Percentiles rank a stretch among this genome's conserved stretches.
Conservation (phyloP, 2,113 vertebrate species). For the Thryonomys swinderianus region DNA sequence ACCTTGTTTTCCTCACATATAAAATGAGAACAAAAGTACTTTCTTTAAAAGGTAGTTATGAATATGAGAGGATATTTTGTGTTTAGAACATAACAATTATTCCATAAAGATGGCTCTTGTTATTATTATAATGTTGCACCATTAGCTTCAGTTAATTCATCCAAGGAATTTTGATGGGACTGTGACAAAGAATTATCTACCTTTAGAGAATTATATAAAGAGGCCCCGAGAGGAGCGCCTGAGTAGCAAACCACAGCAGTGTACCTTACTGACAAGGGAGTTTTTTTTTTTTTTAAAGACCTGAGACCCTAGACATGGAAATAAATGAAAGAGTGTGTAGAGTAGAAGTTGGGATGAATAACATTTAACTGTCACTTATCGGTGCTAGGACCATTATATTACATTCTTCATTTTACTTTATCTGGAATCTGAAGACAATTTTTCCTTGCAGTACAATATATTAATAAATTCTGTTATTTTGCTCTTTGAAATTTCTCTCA, state of each 20-base stretch:
- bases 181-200: neutral
- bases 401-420: neutral
- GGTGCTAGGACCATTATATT: neutral
- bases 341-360: neutral
- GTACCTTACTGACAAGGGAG: neutral
- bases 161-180: neutral
- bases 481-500: neutral
- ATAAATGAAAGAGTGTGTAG: neutral
- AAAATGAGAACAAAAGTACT: neutral
- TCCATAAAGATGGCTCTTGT: neutral
- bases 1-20: neutral
- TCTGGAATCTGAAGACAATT: neutral
- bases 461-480: neutral
- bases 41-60: neutral
- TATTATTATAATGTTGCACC: neutral
- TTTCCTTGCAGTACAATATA: neutral
- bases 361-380: neutral
- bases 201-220: neutral
- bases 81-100: neutral
- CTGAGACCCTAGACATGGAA: neutral
- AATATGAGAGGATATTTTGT: neutral
- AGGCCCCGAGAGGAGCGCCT: neutral
- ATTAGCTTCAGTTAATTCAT: constrained; percentile 9
- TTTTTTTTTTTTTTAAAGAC: neutral
- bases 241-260: neutral